Conservation (phyloP, 2,888 invertebrate genomes). For the Agrochola lota region DNA sequence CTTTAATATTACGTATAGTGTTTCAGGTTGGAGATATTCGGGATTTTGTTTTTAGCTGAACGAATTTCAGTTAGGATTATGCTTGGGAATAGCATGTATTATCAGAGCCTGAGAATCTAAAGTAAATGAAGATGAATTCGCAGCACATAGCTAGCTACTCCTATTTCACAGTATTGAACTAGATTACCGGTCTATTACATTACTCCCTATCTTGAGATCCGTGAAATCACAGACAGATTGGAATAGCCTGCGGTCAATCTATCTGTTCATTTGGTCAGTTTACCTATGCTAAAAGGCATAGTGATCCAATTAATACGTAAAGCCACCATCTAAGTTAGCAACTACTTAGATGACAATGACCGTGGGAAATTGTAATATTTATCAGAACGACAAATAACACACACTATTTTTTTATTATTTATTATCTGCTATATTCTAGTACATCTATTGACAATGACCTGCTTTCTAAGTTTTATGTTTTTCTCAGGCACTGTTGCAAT, state of each 20-base stretch:
- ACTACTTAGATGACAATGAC: conserved; percentile 8
- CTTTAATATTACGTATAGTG: background rate
- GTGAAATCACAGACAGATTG: conserved; percentile 18
- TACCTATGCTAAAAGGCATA: background rate
- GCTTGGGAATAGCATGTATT: background rate
- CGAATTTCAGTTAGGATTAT: no score
- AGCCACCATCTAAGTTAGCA: no score
- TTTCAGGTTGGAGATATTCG: background rate
- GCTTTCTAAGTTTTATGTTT: conserved; percentile 80
- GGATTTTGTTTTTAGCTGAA: background rate
- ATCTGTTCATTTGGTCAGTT: background rate
- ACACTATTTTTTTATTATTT: no score
- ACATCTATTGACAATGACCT: conserved; percentile 78
- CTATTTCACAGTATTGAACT: background rate
- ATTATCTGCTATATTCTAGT: conserved; percentile 53
- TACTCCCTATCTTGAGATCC: background rate
- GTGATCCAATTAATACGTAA: background rate
- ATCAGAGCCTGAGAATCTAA: background rate
- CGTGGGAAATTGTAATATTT: conserved; percentile 10
- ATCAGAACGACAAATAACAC: conserved; percentile 21
- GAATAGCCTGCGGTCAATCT: conserved; percentile 19
- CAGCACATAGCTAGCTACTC: background rate
- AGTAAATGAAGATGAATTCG: background rate
- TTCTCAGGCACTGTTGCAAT: conserved; percentile 70
- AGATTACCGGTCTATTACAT: background rate